Conservation (phyloP, 2,888 invertebrate species). For the Pammene aurita region DNA sequence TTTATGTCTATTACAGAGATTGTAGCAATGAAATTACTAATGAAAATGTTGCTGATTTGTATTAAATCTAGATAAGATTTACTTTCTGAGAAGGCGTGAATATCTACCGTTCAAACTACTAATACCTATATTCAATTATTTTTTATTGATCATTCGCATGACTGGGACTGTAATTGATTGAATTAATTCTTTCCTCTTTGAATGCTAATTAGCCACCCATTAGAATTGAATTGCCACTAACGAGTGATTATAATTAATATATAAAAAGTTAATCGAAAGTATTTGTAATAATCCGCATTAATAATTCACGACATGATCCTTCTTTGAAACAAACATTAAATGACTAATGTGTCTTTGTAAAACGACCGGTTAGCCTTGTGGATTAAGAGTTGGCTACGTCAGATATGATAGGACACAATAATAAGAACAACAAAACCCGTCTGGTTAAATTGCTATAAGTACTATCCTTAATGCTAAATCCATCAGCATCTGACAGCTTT, state of each 20-base stretch:
- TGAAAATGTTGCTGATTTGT: slow-evolving; percentile 36
- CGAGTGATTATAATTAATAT: slow-evolving; percentile 11
- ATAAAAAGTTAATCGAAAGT: slow-evolving; percentile 20
- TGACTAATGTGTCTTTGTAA: background rate
- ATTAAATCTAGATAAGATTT: background rate
- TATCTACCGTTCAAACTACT: background rate
- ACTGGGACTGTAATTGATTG: slow-evolving; percentile 27
- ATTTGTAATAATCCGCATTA: slow-evolving; percentile 2
- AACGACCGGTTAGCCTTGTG: slow-evolving; percentile 4
- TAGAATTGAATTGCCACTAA: slow-evolving; percentile 29
- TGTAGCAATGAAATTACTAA: slow-evolving; percentile 26
- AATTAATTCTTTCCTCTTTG: slow-evolving; percentile 26
- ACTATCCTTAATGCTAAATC: too few relatives aligned
- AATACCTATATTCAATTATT: slow-evolving; percentile 22
- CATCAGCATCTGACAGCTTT: too few relatives aligned
- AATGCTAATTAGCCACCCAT: slow-evolving; percentile 29
- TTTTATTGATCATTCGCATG: slow-evolving; percentile 40
- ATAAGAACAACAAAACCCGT: too few relatives aligned
- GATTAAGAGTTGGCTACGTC: too few relatives aligned
- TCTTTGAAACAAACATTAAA: background rate
- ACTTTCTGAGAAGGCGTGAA: slow-evolving; percentile 26
- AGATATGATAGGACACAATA: too few relatives aligned
- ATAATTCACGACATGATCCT: slow-evolving; percentile 5
- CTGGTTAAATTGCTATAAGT: too few relatives aligned
- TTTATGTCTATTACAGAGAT: slow-evolving; percentile 35